Conservation (phyloP, 2,888 invertebrate genomes). For the Oscheius sp. region DNA sequence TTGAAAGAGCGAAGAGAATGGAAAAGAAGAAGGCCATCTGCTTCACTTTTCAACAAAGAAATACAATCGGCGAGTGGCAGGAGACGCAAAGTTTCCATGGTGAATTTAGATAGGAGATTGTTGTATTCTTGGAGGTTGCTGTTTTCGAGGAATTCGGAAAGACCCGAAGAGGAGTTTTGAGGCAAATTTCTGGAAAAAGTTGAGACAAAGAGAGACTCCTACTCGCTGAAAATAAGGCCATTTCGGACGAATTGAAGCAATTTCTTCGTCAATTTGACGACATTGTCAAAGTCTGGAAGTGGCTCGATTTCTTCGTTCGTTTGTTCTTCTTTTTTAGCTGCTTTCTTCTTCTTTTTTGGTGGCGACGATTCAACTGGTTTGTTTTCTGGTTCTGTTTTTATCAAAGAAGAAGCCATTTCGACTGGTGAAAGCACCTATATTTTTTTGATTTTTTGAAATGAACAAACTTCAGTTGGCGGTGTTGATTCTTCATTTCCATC, state of each 20-base stretch:
- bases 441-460: not conserved
- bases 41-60: not conserved
- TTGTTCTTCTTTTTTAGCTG: not conserved
- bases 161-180: not conserved
- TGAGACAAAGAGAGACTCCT: not conserved
- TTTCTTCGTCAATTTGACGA: constrained; percentile 1
- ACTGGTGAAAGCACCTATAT: not conserved
- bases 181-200: not conserved
- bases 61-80: constrained; percentile 9
- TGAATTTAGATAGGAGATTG: not conserved
- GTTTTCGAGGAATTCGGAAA: not conserved
- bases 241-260: not conserved
- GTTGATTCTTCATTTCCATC: too few relatives aligned
- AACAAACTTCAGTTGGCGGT: too few relatives aligned
- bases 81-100: not conserved
- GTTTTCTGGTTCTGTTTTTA: not conserved
- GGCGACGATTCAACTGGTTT: not conserved
- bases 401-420: not conserved
- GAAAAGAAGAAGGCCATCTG: constrained; percentile 14
- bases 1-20: constrained; percentile 8
- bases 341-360: not conserved
- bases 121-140: constrained; percentile 10
- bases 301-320: not conserved
- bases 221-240: too few relatives aligned
- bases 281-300: not conserved